phyloP scores from a whole-genome alignment of 2,797 vertebrate species.

The Fundulus diaphanus region DNA sequence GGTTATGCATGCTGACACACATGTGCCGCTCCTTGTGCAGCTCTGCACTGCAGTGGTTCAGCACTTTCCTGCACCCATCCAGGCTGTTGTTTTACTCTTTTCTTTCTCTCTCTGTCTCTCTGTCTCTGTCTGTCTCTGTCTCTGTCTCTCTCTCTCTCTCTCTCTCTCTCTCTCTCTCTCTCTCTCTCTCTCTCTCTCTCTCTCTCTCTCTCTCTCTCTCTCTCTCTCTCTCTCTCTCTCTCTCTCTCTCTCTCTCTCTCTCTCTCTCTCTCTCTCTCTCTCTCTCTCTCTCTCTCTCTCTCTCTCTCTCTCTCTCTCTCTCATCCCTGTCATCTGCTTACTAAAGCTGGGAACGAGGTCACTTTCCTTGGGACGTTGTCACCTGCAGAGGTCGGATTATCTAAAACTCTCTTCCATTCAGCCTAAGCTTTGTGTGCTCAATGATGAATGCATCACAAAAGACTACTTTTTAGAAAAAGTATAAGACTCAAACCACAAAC shows the following conservation, averaged over 20 bases:
- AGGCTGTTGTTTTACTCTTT: constrained; percentile 29
- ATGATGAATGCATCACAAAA: not conserved
- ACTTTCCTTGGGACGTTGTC: constrained; percentile 29
- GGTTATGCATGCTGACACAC: constrained; percentile 69
- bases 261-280: constrained; percentile 8
- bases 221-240: too few species aligned
- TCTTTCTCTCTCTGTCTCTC: too few species aligned
- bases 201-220: not conserved
- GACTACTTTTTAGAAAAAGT: constrained; percentile 4
- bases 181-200: too few species aligned
- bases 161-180: constrained; percentile 1
- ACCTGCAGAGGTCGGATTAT: not conserved
- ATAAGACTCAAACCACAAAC: not conserved
- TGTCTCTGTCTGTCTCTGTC: too few species aligned
- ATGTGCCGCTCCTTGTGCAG: constrained; percentile 47
- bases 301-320: not conserved
- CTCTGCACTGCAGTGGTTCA: constrained; percentile 71
- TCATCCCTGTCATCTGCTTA: constrained; percentile 58
- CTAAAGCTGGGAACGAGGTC: constrained; percentile 43
- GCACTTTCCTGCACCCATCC: constrained; percentile 61
- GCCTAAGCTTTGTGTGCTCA: not conserved
- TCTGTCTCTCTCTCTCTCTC: not conserved
- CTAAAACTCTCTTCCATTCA: not conserved
- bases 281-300: too few species aligned
- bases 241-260: not conserved